Conservation (phyloP, 2,888 invertebrate genomes). For the Rotaria sp. region DNA sequence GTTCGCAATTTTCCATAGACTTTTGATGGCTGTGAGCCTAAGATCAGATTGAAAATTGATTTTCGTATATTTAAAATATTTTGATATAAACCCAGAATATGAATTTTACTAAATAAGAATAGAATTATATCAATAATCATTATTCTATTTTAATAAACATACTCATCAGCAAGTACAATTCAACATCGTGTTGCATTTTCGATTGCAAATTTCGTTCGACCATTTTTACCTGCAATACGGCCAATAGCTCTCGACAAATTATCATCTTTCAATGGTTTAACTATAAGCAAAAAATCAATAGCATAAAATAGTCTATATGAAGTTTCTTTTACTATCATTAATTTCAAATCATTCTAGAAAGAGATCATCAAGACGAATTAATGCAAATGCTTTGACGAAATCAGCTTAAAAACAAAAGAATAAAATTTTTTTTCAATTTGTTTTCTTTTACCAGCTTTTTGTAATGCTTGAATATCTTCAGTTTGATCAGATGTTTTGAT, state of each 20-base stretch:
- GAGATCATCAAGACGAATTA: constrained; percentile 85
- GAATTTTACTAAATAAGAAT: constrained; percentile 67
- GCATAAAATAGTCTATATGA: background rate
- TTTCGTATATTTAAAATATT: constrained; percentile 87
- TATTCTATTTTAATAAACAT: constrained; percentile 34
- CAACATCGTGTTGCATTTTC: constrained; percentile 97
- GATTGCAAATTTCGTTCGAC: constrained; percentile 91
- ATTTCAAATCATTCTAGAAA: constrained; percentile 95
- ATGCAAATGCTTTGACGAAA: constrained; percentile 91
- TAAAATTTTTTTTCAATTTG: too few species aligned
- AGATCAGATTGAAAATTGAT: constrained; percentile 87
- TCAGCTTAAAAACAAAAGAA: constrained; percentile 79
- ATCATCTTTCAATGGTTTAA: constrained; percentile 86
- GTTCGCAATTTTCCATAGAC: constrained; percentile 40
- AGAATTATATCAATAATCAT: too few species aligned
- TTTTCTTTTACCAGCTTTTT: constrained; percentile 72
- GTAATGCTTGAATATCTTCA: constrained; percentile 77
- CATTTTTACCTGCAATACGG: constrained; percentile 91
- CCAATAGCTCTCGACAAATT: constrained; percentile 90
- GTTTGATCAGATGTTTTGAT: constrained; percentile 67
- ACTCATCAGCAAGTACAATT: constrained; percentile 83
- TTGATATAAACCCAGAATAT: constrained; percentile 90
- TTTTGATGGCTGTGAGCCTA: constrained; percentile 59
- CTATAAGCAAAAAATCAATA: constrained; percentile 53
- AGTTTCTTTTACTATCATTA: constrained; percentile 65